Percentiles rank a stretch among this genome's conserved stretches.
phyloP scores from a whole-genome alignment of 2,888 invertebrate species.

The Epirrhoe tristata region DNA sequence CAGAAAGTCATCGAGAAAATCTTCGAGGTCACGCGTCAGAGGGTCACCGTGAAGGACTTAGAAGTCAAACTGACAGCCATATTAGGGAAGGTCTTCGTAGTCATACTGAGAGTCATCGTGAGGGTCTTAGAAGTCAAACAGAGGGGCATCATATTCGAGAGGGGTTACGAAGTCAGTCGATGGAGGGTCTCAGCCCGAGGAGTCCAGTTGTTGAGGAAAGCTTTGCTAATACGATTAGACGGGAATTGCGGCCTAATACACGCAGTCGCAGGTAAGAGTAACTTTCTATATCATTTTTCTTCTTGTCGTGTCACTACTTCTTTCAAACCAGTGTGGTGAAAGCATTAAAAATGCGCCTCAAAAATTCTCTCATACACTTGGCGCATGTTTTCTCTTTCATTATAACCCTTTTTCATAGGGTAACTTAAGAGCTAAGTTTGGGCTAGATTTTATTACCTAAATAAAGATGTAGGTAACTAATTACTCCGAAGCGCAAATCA shows the following conservation, averaged over 20 bases:
- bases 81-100: slow-evolving; percentile 23
- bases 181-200: slow-evolving; percentile 19
- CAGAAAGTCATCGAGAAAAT: background rate
- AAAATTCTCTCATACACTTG: too few relatives aligned
- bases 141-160: slow-evolving; percentile 22
- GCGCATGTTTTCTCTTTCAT: too few relatives aligned
- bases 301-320: too few relatives aligned
- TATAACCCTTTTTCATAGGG: too few relatives aligned
- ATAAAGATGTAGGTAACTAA: too few relatives aligned
- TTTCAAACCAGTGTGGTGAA: too few relatives aligned
- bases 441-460: too few relatives aligned
- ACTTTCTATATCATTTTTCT: background rate
- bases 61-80: background rate
- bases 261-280: slow-evolving; percentile 28
- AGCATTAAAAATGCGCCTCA: too few relatives aligned
- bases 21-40: slow-evolving; percentile 5
- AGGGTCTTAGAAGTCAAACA: slow-evolving; percentile 14
- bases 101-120: slow-evolving; percentile 3
- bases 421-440: too few relatives aligned
- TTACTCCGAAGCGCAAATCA: too few relatives aligned
- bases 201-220: slow-evolving; percentile 26
- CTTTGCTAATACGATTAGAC: slow-evolving; percentile 15
- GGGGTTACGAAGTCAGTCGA: slow-evolving; percentile 23
- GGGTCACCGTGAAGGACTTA: background rate
- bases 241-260: slow-evolving; percentile 24